These are phyloP conservation scores for Euura saliciscinereae DNA, from an alignment of 1,140 invertebrate genomes.

Conservation along the genomic window DNA sequence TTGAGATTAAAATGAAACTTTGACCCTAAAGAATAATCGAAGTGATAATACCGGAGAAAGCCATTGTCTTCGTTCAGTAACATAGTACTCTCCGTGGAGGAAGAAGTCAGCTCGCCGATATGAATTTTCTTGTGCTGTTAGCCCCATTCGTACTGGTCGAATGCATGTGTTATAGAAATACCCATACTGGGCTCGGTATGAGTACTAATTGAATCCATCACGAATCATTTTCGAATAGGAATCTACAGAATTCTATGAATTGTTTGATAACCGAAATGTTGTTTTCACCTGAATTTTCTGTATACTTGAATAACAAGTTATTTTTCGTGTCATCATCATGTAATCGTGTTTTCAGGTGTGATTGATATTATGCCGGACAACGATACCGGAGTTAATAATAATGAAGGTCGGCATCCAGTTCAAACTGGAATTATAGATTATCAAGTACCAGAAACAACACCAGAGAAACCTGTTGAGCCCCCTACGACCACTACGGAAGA, in stretches of 20 bases:
- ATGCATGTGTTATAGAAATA: background rate
- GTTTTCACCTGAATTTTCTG: background rate
- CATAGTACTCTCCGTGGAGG: background rate
- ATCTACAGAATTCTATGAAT: too few relatives aligned
- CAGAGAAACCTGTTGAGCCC: constrained; percentile 15
- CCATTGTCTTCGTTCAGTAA: background rate
- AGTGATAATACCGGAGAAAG: background rate
- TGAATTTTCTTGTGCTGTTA: background rate
- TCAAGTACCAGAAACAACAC: constrained; percentile 27
- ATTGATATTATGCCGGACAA: constrained; percentile 37
- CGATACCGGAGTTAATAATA: constrained; percentile 16
- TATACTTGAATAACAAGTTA: background rate
- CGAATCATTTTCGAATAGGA: background rate
- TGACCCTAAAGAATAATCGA: constrained; percentile 1
- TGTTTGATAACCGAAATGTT: too few relatives aligned
- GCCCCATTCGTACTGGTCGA: background rate
- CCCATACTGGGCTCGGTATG: background rate
- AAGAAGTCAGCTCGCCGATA: background rate
- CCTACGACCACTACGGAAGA: constrained; percentile 21
- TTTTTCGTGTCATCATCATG: background rate
- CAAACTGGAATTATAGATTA: constrained; percentile 22
- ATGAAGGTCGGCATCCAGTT: constrained; percentile 28
- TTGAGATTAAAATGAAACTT: constrained; percentile 6
- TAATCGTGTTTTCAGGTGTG: constrained; percentile 29
- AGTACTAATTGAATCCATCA: background rate